Percentiles rank a stretch among this genome's conserved stretches.
Evolutionary conservation across 2,888 invertebrate genomes (phyloP).

Genomic region (Lamellibrachia satsuma): DNA sequence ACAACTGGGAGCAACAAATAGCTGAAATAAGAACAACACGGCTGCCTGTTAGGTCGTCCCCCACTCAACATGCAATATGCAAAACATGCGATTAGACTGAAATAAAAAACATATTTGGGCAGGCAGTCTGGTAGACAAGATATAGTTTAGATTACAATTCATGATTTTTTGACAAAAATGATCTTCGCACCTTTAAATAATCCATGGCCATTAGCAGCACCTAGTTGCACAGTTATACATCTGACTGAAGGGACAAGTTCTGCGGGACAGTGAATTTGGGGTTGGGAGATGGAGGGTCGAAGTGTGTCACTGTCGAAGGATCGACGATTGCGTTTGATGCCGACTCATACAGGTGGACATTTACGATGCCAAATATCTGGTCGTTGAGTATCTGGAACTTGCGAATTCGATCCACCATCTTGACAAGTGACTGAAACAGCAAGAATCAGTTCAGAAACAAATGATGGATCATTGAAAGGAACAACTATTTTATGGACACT

Average conservation of each 20-base stretch:
- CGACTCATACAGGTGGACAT: constrained; percentile 32
- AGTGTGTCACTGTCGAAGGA: constrained; percentile 24
- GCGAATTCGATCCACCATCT: constrained; percentile 45
- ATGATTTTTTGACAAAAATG: too few species aligned
- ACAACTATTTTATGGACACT: neutral
- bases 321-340: neutral
- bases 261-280: neutral
- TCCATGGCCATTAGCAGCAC: neutral
- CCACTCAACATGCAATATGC: too few species aligned
- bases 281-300: neutral
- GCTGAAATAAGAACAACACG: too few species aligned
- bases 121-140: too few species aligned
- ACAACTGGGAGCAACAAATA: too few species aligned
- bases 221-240: neutral
- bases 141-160: too few species aligned
- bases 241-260: neutral
- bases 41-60: too few species aligned
- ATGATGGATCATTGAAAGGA: neutral
- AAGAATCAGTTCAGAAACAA: neutral
- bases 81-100: too few species aligned
- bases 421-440: constrained; percentile 39
- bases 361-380: constrained; percentile 41
- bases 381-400: constrained; percentile 44
- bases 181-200: neutral
- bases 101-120: too few species aligned